Conservation (phyloP, 2,888 invertebrate genomes). For the Drosophila limbata region DNA sequence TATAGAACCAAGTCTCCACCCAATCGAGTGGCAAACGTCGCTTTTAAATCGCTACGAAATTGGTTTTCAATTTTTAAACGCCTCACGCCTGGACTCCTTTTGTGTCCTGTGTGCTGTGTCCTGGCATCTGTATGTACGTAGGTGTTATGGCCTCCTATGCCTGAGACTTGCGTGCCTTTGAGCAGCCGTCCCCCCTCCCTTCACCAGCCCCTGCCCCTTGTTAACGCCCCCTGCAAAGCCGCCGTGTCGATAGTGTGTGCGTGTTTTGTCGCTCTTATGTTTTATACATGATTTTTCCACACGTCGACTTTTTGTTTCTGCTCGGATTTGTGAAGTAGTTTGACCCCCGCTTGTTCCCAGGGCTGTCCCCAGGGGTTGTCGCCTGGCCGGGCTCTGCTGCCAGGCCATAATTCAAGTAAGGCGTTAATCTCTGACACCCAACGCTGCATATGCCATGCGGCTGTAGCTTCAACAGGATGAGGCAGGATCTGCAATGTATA, state of each 20-base stretch:
- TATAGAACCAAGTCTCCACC: constrained; percentile 10
- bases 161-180: constrained; percentile 52
- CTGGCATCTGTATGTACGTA: constrained; percentile 32
- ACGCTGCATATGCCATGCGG: constrained; percentile 23
- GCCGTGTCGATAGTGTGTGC: constrained; percentile 43
- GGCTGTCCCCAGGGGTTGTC: constrained; percentile 7
- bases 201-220: neutral
- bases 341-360: constrained; percentile 5
- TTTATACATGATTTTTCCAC: constrained; percentile 74
- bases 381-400: constrained; percentile 25
- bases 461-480: neutral
- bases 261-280: constrained; percentile 67
- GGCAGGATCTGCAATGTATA: constrained; percentile 2
- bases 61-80: constrained; percentile 80
- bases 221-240: neutral
- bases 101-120: constrained; percentile 7
- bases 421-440: constrained; percentile 77
- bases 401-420: constrained; percentile 69
- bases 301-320: constrained; percentile 49
- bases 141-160: constrained; percentile 24
- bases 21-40: constrained; percentile 45
- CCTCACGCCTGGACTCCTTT: constrained; percentile 41
- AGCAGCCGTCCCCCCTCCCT: constrained; percentile 11
- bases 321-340: constrained; percentile 60
- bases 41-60: constrained; percentile 75